A percentile compares a stretch with the other conserved stretches of the same genome.
These are phyloP conservation scores for Acromyrmex echinatior DNA, from an alignment of 1,140 invertebrate species.

Conservation along the genomic window DNA sequence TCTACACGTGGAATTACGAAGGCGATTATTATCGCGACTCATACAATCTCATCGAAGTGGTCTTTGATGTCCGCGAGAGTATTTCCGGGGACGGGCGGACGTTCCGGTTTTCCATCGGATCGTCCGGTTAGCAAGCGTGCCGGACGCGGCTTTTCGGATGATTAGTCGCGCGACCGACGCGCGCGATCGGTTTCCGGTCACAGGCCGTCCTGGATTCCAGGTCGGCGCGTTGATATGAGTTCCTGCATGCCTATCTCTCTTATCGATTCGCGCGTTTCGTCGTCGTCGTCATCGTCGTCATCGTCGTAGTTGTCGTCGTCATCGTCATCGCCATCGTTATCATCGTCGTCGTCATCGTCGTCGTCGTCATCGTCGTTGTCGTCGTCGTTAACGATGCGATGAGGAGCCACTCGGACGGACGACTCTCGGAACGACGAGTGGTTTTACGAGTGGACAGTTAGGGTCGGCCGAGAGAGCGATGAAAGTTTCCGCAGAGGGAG, in stretches of 20 bases:
- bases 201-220: constrained; percentile 74
- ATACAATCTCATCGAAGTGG: constrained; percentile 23
- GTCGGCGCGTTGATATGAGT: constrained; percentile 66
- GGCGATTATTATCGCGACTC: constrained; percentile 24
- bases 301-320: constrained; percentile 63
- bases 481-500: constrained; percentile 54
- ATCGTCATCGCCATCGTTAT: constrained; percentile 29
- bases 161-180: constrained; percentile 73
- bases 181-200: constrained; percentile 82
- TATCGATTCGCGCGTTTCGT: constrained; percentile 75
- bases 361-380: constrained; percentile 46
- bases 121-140: constrained; percentile 71
- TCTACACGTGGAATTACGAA: background rate
- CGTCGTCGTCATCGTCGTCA: constrained; percentile 55
- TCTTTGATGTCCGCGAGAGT: background rate
- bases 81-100: constrained; percentile 56
- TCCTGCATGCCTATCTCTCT: constrained; percentile 65
- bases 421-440: constrained; percentile 63
- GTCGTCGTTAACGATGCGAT: constrained; percentile 70
- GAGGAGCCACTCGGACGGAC: constrained; percentile 59
- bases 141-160: constrained; percentile 80
- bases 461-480: constrained; percentile 64
- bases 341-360: constrained; percentile 38
- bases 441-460: constrained; percentile 71
- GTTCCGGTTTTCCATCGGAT: constrained; percentile 76